phyloP scores from a whole-genome alignment of 2,113 vertebrate genomes.

The Diadophis punctatus region DNA sequence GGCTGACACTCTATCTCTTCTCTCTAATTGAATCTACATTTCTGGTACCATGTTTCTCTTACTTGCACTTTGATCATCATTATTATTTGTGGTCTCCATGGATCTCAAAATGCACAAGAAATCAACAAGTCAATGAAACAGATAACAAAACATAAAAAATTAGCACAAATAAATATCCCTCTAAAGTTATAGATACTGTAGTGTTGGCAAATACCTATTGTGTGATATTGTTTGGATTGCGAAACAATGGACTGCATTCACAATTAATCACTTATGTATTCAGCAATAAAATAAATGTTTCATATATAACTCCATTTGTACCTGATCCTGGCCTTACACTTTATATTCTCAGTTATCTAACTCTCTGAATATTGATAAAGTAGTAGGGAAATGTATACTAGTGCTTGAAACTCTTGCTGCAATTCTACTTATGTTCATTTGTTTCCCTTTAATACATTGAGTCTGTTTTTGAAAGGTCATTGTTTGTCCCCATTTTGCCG shows the following conservation, averaged over 20 bases:
- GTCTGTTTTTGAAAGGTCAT: not conserved
- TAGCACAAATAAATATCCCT: not conserved
- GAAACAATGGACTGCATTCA: not conserved
- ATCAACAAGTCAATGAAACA: not conserved
- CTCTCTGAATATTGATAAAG: not conserved
- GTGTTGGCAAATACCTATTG: not conserved
- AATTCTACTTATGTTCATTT: not conserved
- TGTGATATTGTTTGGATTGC: not conserved
- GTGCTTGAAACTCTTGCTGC: not conserved
- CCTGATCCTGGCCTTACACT: not conserved
- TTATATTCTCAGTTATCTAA: not conserved
- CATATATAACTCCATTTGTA: not conserved
- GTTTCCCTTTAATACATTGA: not conserved
- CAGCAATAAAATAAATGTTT: not conserved
- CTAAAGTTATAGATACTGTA: not conserved
- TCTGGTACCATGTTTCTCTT: not conserved
- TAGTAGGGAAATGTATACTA: not conserved
- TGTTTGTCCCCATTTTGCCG: not conserved
- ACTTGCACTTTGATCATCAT: not conserved
- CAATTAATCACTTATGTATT: not conserved
- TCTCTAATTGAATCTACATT: not conserved
- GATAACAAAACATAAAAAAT: not conserved
- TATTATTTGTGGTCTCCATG: not conserved
- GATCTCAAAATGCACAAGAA: not conserved
- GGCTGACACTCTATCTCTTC: not conserved